Percentiles rank a stretch among this genome's conserved stretches.
Conservation (phyloP, 2,113 vertebrate species). For the Bolborhynchus lineola region DNA sequence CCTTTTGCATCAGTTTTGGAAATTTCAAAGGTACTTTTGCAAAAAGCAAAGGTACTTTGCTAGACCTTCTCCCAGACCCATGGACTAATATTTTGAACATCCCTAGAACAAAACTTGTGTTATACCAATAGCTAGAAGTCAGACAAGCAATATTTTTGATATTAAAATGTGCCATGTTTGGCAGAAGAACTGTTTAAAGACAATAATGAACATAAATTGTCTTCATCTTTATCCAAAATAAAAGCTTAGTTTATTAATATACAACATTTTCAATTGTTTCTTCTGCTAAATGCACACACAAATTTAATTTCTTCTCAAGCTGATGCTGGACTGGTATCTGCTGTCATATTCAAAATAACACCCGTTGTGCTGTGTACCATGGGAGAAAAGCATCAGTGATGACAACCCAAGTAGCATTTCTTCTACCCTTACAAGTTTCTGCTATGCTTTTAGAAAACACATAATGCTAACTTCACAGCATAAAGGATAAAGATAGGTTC, state of each 20-base stretch:
- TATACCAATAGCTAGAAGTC: not conserved
- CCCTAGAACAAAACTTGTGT: not conserved
- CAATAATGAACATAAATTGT: not conserved
- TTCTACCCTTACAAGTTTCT: not conserved
- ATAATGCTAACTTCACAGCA: not conserved
- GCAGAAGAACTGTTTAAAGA: not conserved
- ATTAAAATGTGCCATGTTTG: not conserved
- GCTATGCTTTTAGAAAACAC: not conserved
- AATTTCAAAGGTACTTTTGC: not conserved
- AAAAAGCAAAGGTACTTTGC: not conserved
- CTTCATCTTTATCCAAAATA: not conserved
- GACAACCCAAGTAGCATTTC: not conserved
- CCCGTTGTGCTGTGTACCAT: not conserved
- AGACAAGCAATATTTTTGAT: not conserved
- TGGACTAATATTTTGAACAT: not conserved
- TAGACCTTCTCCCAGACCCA: not conserved
- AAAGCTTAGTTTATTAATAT: not conserved
- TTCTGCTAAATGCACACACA: not conserved
- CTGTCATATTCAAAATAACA: not conserved
- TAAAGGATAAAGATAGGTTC: not conserved
- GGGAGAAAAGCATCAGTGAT: not conserved
- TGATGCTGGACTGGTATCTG: not conserved
- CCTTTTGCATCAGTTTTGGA: not conserved
- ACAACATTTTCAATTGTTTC: not conserved
- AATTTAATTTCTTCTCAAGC: not conserved